phyloP scores from a whole-genome alignment of 2,888 invertebrate species.

The Caenorhabditis sp. region DNA sequence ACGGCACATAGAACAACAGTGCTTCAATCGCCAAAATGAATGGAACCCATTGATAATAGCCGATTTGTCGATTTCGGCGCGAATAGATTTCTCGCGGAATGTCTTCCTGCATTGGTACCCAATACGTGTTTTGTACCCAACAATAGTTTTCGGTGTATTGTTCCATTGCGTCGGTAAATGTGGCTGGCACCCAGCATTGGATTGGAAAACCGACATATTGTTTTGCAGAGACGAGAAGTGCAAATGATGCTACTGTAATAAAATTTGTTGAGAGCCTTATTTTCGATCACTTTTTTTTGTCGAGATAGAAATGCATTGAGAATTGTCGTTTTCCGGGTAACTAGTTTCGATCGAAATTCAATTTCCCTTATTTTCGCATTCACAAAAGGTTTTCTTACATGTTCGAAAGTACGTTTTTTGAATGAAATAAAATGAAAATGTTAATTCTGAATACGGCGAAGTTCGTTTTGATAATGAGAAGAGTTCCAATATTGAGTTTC shows the following conservation, averaged over 20 bases:
- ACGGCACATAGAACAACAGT: slow-evolving; percentile 70
- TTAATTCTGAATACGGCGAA: too few species aligned
- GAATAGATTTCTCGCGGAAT: slow-evolving; percentile 71
- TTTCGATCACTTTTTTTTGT: too few species aligned
- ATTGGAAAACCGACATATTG: slow-evolving; percentile 71
- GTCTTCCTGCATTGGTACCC: slow-evolving; percentile 71
- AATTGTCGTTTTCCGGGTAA: neutral
- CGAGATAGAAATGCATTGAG: neutral
- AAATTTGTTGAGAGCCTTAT: too few species aligned
- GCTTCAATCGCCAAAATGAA: slow-evolving; percentile 71
- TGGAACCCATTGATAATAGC: slow-evolving; percentile 70
- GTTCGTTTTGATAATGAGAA: too few species aligned
- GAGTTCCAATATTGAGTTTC: too few species aligned
- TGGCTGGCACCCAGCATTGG: slow-evolving; percentile 71
- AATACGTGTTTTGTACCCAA: slow-evolving; percentile 71
- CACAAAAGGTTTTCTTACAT: neutral
- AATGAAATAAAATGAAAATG: too few species aligned
- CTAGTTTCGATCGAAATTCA: neutral
- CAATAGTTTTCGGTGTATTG: slow-evolving; percentile 71
- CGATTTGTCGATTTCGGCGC: slow-evolving; percentile 70
- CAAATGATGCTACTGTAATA: slow-evolving; percentile 69
- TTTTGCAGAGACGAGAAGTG: slow-evolving; percentile 70
- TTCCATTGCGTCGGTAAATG: slow-evolving; percentile 71
- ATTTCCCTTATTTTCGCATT: neutral
- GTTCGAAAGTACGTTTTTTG: neutral